Evolutionary conservation across 1,140 invertebrate species (phyloP), one percentile per base, ranked within the genome.

Genomic region (Drosophila sechellia): DNA sequence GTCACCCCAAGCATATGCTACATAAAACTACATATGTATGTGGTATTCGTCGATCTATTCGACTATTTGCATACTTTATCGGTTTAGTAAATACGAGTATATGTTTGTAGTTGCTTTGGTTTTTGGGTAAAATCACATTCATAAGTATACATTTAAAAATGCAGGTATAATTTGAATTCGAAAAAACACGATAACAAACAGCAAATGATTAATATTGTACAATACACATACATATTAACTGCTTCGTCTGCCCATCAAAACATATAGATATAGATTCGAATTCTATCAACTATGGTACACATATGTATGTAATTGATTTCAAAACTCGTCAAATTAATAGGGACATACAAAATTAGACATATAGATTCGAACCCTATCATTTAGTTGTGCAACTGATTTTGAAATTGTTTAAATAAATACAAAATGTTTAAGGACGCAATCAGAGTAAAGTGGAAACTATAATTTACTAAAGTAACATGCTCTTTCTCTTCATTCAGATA

Each of bases 181-280:
- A 87, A 87, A 87, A 89, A 87, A 87, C 83, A 87, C 76, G 55
- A 35, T 89, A 87, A 78, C 66, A 86, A 89, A 87, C 75, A 83
- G 53, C 54, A 76, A 86, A 71, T 81, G 49, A 68, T 74, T 77
- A 73, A 76, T 74, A 61, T 76, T 71, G 75, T 79, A 84, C 68
- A 70, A 79, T 68, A 79, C 46, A 72, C 56, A 78, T 72, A 72
- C 60, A 60, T 70, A 66, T 80, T 71, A 69, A 71, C 53, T 57
- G 45, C 59, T 45, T 53, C 12, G 20, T 31, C 54, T 65, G 40
- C 42, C 15, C n/a, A 50, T 63, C 22, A 34, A 70, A 70, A 48
- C 64, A 70, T 22, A 69, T 8, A 56, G 20, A 22, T 22, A 22
- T 22, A 22, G 64, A 70, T 56, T 70, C 52, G 64, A 71, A 12